phyloP scores from a whole-genome alignment of 2,113 vertebrate genomes.

The Delphinus delphis region DNA sequence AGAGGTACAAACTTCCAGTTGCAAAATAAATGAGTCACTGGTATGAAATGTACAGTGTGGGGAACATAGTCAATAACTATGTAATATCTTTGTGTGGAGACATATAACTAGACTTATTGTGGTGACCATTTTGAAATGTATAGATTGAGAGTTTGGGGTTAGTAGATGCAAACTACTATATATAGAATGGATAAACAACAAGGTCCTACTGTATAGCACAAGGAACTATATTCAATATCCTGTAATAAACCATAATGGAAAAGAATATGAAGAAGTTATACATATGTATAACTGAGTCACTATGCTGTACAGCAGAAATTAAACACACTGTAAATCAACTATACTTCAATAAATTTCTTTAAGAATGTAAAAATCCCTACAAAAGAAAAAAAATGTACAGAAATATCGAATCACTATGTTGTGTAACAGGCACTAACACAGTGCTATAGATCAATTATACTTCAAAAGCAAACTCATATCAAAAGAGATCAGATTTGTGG shows the following conservation, averaged over 20 bases:
- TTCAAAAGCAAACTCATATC: background rate
- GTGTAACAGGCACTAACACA: background rate
- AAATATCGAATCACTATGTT: background rate
- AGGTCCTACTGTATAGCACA: too few species aligned
- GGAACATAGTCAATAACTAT: background rate
- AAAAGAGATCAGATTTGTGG: background rate
- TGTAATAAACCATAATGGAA: background rate
- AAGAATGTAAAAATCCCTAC: background rate
- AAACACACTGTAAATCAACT: background rate
- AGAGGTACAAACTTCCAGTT: background rate
- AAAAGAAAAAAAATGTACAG: background rate
- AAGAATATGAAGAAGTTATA: background rate
- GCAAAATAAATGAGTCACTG: background rate
- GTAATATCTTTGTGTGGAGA: background rate
- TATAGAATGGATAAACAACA: too few species aligned
- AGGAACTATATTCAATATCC: too few species aligned
- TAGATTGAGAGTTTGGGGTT: too few species aligned
- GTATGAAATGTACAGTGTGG: background rate
- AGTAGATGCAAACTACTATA: too few species aligned
- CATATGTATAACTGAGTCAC: background rate
- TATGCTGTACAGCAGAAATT: background rate
- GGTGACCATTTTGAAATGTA: too few species aligned
- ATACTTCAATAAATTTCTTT: background rate
- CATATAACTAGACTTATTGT: background rate
- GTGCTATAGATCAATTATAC: background rate